Percentiles rank a stretch among this genome's conserved stretches.
Conservation (phyloP, 2,113 vertebrate genomes). For the Ailurus styani region DNA sequence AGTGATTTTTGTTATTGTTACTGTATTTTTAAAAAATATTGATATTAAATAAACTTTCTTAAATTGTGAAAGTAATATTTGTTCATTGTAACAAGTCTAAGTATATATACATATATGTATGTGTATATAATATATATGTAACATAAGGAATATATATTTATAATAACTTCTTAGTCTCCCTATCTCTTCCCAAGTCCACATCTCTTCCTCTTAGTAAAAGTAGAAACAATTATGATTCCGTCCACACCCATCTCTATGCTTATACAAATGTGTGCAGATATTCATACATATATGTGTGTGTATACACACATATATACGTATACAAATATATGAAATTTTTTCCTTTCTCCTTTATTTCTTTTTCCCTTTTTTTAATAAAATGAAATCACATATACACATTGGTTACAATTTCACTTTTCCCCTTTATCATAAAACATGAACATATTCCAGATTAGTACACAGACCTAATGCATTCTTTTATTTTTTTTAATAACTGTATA, state of each 20-base stretch:
- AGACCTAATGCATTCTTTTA: background rate
- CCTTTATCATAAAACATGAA: background rate
- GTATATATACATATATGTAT: background rate
- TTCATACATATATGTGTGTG: background rate
- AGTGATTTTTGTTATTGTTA: background rate
- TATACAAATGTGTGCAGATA: background rate
- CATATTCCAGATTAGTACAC: background rate
- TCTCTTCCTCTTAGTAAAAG: background rate
- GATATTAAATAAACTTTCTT: background rate
- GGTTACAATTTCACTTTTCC: background rate
- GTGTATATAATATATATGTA: background rate
- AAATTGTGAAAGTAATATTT: background rate
- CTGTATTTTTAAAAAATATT: background rate
- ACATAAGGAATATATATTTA: background rate
- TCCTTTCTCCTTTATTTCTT: background rate
- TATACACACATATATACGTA: background rate
- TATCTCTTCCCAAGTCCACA: background rate
- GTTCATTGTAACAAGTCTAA: background rate
- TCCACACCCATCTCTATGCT: background rate
- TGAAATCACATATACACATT: background rate
- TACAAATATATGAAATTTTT: background rate
- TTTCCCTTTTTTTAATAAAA: background rate
- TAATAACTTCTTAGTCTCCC: background rate
- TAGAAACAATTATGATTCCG: background rate
- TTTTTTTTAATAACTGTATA: background rate